Base-by-base conservation (phyloP, 2,113 vertebrate genomes). In the Tyrannus savana region DNA sequence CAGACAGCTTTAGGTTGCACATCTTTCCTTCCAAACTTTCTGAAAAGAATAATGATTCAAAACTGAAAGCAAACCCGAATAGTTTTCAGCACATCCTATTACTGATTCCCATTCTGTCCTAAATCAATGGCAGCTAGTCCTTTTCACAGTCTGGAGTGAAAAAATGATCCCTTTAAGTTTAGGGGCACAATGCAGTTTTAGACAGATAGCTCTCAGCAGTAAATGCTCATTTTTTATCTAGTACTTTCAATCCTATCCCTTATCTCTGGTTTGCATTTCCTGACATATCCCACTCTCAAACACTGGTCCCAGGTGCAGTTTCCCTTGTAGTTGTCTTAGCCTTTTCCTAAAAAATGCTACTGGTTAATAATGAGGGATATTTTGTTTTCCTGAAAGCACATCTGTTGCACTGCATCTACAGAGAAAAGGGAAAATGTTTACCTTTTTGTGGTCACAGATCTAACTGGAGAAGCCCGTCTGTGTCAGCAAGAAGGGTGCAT, bases 1-100 rank as follows among this genome's bases (percentile, higher is more conserved):
- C 95, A 4, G 97, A 94, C 79, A 99, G 93, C 93, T 97, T 99
- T 72, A 98, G 95, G 94, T 97, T 96, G 95, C 94, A 95, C 99
- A 99, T 99, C 58, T 84, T 96, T 83, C 41, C 91, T 95, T 90
- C 84, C 59, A 63, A 90, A 75, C 60, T 91, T 93, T 93, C 96
- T 98, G 97, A 66, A 96, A 97, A 95, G 74, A 93, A 81, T 60
- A 96, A 92, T 41, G 33, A 73, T 94, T 79, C 73, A 84, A 87
- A 93, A 50, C 74, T 90, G 69, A 82, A 23, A 72, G 42, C 85
- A 87, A 84, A 92, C 19, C 59, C 58, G 91, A 93, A 75, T 50
- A 68, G 25, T 87, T 53, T 41, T 46, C 67, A 62, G 60, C 18
- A 67, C 18, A 30, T 31, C 53, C 35, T 72, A 68, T 60, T 35